Conservation (phyloP, 2,113 vertebrate genomes). For the Silurus asotus region DNA sequence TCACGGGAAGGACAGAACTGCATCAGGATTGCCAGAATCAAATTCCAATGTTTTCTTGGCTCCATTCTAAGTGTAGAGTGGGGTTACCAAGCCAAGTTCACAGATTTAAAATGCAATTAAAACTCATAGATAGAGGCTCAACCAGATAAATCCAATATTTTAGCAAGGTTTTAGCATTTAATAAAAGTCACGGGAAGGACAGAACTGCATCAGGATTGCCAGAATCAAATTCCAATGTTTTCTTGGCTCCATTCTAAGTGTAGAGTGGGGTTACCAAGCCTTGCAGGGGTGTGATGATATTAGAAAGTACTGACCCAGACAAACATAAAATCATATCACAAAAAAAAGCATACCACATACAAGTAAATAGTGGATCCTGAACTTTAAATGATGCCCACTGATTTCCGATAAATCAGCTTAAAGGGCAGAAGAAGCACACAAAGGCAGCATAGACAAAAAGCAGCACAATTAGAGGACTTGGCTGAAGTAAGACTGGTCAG, state of each 20-base stretch:
- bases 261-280: background rate
- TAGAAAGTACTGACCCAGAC: background rate
- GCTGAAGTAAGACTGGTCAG: background rate
- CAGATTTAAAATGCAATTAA: background rate
- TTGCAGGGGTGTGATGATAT: background rate
- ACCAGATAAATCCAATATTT: background rate
- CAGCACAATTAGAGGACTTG: background rate
- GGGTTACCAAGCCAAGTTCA: background rate
- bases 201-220: background rate
- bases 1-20: background rate
- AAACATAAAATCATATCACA: background rate
- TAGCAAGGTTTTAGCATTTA: background rate
- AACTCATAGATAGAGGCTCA: background rate
- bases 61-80: background rate
- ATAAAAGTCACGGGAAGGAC: background rate
- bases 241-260: conserved; percentile 6
- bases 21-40: background rate
- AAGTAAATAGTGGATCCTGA: conserved; percentile 33
- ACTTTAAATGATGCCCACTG: conserved; percentile 43
- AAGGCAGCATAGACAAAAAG: conserved; percentile 7
- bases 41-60: background rate
- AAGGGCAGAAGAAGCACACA: conserved; percentile 29
- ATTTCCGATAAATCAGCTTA: conserved; percentile 46
- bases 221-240: background rate
- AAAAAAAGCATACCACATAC: background rate